Evolutionary conservation across 2,888 invertebrate species (phyloP), one percentile per base, ranked within the genome.

Genomic region (Automeris io): DNA sequence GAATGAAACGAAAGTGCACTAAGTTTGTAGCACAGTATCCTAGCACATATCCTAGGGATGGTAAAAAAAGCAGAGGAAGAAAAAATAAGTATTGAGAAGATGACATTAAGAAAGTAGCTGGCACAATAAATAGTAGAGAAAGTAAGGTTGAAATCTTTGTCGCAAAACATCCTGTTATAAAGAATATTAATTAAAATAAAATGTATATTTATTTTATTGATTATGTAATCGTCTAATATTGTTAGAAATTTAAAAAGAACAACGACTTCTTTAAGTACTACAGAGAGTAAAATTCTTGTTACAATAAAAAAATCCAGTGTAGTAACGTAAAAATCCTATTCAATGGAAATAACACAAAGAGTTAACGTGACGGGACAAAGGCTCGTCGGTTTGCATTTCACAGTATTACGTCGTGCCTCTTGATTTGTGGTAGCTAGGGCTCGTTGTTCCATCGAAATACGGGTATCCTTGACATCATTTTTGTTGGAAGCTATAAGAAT

Each of bases 331-430:
- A 59, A 63, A 57, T 60, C 53, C 51, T 46, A 60, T 60, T 52
- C 53, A 57, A 48, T 46, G 42, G 43, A 45, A 54, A 63, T 51
- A 60, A 56, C 55, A 62, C 57, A 54, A 64, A 66, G 64, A 68
- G 63, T 67, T 68, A 65, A 57, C 61, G 57, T 53, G 65, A 61
- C 70, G 62, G 57, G 51, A 65, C 68, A 70, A 70, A 71, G 55
- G 51, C 55, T 45, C 46, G 47, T 36, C 49, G 53, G 57, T 61
- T 64, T 57, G 56, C 53, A 52, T 61, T 51, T 55, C 57, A 49
- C 51, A 52, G 56, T 55, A 56, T 60, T 48, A 61, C 56, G 55
- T 57, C 61, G 46, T 56, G 33, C 45, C 51, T 54, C 62, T 59
- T 73, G 73, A 75, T 73, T 74, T 70, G 72, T 65, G 59, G 13